phyloP scores from a whole-genome alignment of 2,888 invertebrate genomes.

The Spisula solida region DNA sequence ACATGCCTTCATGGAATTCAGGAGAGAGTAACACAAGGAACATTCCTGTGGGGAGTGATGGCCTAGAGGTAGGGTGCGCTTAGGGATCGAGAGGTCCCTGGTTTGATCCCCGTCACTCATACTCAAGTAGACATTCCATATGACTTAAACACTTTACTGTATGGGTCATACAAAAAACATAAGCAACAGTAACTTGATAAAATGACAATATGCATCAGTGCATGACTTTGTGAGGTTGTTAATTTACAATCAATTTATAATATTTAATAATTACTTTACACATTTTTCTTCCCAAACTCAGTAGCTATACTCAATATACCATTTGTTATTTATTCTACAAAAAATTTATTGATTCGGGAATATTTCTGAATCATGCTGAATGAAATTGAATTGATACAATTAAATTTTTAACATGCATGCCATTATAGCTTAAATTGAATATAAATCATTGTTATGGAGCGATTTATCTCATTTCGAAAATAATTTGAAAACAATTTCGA shows the following conservation, averaged over 20 bases:
- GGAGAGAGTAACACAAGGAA: too few relatives aligned
- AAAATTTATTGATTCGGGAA: not conserved
- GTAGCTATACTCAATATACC: not conserved
- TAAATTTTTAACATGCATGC: not conserved
- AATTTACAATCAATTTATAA: not conserved
- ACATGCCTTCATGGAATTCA: too few relatives aligned
- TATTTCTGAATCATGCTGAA: not conserved
- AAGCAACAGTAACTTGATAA: too few relatives aligned
- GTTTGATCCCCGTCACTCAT: too few relatives aligned
- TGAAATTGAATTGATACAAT: not conserved
- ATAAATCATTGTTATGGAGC: not conserved
- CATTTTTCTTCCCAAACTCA: not conserved
- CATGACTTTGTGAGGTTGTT: not conserved
- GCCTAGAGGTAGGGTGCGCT: too few relatives aligned
- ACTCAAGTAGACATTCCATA: too few relatives aligned
- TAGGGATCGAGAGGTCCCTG: too few relatives aligned
- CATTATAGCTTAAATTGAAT: constrained; percentile 2
- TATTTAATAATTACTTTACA: not conserved
- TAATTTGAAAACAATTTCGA: constrained; percentile 10
- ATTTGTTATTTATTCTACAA: not conserved
- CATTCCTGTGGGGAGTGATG: too few relatives aligned
- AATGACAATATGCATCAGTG: too few relatives aligned
- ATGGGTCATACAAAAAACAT: too few relatives aligned
- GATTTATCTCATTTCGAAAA: constrained; percentile 6
- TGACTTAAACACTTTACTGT: too few relatives aligned